Evolutionary conservation across 2,113 vertebrate species (phyloP).

Genomic region (Ceyx cyanopectus): DNA sequence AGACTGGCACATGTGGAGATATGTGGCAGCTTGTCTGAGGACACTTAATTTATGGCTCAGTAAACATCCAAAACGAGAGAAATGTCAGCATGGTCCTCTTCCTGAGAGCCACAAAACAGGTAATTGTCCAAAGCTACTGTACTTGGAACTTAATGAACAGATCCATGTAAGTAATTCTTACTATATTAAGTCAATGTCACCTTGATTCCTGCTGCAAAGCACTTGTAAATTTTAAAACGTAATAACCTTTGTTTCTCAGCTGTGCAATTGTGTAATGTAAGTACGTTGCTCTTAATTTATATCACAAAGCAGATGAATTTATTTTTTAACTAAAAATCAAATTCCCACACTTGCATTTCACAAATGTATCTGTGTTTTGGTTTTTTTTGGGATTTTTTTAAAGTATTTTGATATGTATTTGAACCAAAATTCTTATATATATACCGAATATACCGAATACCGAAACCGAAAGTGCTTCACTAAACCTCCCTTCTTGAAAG

Average conservation of each 20-base stretch:
- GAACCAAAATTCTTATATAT: too few species aligned
- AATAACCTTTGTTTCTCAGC: not conserved
- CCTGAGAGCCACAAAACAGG: not conserved
- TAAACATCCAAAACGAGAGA: not conserved
- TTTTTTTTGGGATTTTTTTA: not conserved
- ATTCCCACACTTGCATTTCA: not conserved
- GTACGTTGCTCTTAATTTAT: not conserved
- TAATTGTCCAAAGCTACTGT: not conserved
- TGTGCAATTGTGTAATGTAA: rapidly evolving
- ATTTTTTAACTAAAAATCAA: not conserved
- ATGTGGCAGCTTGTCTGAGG: not conserved
- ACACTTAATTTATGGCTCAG: not conserved
- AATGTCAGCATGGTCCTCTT: not conserved
- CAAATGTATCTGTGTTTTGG: not conserved
- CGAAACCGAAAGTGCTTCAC: not conserved
- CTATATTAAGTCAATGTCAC: not conserved
- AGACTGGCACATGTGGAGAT: not conserved
- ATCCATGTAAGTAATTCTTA: not conserved
- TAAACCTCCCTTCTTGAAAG: rapidly evolving
- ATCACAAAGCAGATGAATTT: not conserved
- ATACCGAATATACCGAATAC: too few species aligned
- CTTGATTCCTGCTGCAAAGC: not conserved
- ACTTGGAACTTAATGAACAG: not conserved
- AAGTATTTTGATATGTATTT: too few species aligned
- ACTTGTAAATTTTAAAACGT: not conserved